Evolutionary conservation across 2,888 invertebrate genomes (phyloP), one percentile per base, ranked within the genome.

Genomic region (Hoplodrina ambigua): DNA sequence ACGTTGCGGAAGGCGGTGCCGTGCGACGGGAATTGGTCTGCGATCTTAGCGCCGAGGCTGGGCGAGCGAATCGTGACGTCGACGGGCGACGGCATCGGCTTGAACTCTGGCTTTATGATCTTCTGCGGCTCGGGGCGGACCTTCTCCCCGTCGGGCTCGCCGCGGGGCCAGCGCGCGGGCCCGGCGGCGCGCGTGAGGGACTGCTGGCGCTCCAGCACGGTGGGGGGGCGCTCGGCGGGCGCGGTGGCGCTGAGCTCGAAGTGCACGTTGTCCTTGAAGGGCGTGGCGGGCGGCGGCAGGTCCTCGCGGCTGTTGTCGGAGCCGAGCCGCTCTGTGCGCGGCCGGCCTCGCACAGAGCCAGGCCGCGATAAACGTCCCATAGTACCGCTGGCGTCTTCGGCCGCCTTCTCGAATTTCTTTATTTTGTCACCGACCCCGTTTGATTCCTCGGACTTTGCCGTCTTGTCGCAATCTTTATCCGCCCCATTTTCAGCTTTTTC

Each of bases 361-460:
- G 94, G 89, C 0, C 95, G 89, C 1, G 95, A 94, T 62, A 89
- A 71, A 0, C 90, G 88, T 0, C 93, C 94, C 5, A 85, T 72
- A 5, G 78, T 87, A 0, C 83, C 90, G 54, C 87, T 89, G 0
- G 95, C 95, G 57, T 94, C 93, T 70, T 95, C 95, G 0, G 94
- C 95, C 0, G 93, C 95, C 67, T 94, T 95, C 75, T 96, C 95
- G 54, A 96, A 96, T 74, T 94, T 95, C 75, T 94, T 94, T 49
- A 96, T 96, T 80, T 96, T 96, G 75, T 96, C 95, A 10, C 96
- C 95, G n/a, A 96, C 96, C 0, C 96, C 95, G 75, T 94, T 94
- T 0, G 92, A 90, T 71, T 95, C 95, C 17, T 93, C 94, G 4
- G 71, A 78, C 52, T 75, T 82, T 6, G 65, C 61, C 1, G 72